Evolutionary conservation across 2,888 invertebrate species (phyloP).

Genomic region (Chydorus sphaericus): DNA sequence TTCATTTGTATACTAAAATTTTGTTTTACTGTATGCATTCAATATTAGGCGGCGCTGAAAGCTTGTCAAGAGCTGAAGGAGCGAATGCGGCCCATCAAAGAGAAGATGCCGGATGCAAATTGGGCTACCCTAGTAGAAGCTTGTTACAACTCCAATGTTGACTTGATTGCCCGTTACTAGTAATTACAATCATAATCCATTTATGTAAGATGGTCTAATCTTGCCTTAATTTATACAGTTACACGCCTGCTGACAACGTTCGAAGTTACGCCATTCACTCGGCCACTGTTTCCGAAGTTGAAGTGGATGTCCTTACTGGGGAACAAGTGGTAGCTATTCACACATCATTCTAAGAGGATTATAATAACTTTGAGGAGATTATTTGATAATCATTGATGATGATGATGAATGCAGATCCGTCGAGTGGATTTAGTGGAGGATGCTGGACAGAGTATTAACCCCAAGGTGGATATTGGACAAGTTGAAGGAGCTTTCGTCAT

Average conservation of each 20-base stretch:
- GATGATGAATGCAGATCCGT: too few species aligned
- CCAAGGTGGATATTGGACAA: slow-evolving; percentile 30
- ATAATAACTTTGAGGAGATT: too few species aligned
- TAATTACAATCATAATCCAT: slow-evolving; percentile 8
- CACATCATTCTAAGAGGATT: too few species aligned
- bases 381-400: too few species aligned
- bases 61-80: slow-evolving; percentile 26
- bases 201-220: too few species aligned
- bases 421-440: slow-evolving; percentile 19
- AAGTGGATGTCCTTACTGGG: slow-evolving; percentile 31
- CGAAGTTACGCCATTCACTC: slow-evolving; percentile 27
- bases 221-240: too few species aligned
- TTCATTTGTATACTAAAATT: neutral
- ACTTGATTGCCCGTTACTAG: slow-evolving; percentile 25
- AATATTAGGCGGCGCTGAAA: slow-evolving; percentile 24
- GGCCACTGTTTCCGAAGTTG: slow-evolving; percentile 28
- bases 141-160: slow-evolving; percentile 24
- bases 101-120: slow-evolving; percentile 23
- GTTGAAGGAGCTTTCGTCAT: slow-evolving; percentile 32
- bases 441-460: slow-evolving; percentile 23
- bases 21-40: neutral
- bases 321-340: slow-evolving; percentile 27
- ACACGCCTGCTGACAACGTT: slow-evolving; percentile 18
- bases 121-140: slow-evolving; percentile 27
- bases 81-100: slow-evolving; percentile 27